Evolutionary conservation across 2,797 vertebrate genomes (phyloP), one percentile per base, ranked within the genome.

Genomic region (Rhinichthys osculus): DNA sequence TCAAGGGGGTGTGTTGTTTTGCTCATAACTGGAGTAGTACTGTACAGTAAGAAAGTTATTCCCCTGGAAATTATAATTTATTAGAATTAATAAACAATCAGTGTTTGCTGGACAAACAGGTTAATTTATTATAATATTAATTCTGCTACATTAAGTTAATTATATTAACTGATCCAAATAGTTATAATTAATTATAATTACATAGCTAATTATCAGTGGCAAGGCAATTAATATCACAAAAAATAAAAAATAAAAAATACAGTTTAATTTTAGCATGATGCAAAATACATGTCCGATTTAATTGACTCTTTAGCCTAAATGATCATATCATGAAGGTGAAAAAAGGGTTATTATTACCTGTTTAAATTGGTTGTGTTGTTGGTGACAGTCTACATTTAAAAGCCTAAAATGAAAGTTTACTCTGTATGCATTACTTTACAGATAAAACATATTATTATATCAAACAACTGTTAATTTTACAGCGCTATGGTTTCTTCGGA

Each of bases 381-480:
- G 33, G 52, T 14, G 50, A 77, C 33, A 57, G 52, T 57, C 57
- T 38, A 38, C 33, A 57, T 35, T 38, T 35, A 40, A 38, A 57
- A 57, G 30, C 11, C 11, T 14, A 77, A 14, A n/a, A n/a, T n/a
- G n/a, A n/a, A n/a, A n/a, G n/a, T n/a, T n/a, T n/a, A n/a, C n/a
- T n/a, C n/a, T n/a, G n/a, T n/a, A 85, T 52, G 17, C 5, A 11
- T 81, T 38, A 38, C 30, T 73, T 33, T 47, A 69, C 38, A 84
- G 47, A 69, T 59, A 27, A 80, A 72, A 42, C 33, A 42, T 59
- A 62, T 66, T 13, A 27, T 40, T 16, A 33, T 14, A 33, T 44
- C 11, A 67, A 82, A 77, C 33, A 82, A 67, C 57, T 83, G 85
- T 82, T 85, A 62, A 72, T 88, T 79, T 86, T 73, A 84, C 82